Evolutionary conservation across 2,797 vertebrate species (phyloP), one percentile per base, ranked within the genome.

Genomic region (Bryconaethiops microstoma): DNA sequence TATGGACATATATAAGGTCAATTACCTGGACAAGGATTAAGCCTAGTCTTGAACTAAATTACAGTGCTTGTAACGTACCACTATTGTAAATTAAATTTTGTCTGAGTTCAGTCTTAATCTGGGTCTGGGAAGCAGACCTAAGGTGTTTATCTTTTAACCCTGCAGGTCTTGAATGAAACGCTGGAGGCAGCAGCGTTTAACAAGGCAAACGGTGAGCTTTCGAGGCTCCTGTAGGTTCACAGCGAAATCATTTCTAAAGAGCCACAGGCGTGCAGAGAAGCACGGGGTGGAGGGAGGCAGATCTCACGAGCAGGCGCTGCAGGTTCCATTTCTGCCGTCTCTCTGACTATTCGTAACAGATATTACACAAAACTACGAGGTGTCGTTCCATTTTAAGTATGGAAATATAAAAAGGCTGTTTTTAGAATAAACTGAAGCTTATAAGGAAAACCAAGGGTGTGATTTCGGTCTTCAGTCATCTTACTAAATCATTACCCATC

Each of bases 191-290:
- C 82, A 64, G 55, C 59, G 78, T 59, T 88, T 89, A 90, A 92
- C 92, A 93, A 89, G 91, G 88, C 86, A 54, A 93, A 93, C 81
- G 39, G 86, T 74, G 71, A 86, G 84, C 45, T 80, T 75, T 52
- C 72, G 86, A 80, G 68, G 85, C 40, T 74, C 40, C 12, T 21
- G 12, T n/a, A 5, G 39, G 35, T 67, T 64, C 13, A 14, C 60
- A 35, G 23, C 16, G 12, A 64, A 29, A 12, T 35, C 35, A 64
- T 5, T 40, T 67, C 19, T 16, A 7, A 63, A 14, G 19, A 39
- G 16, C 19, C 40, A 12, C 4, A n/a, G 17, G 19, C 39, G 64
- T n/a, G 39, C 5, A 21, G 10, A 16, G 21, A 19, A 45, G 10
- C 19, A 4, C 2, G 19, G 65, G 19, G 35, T 39, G 63, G 35